phyloP scores from a whole-genome alignment of 2,113 vertebrate genomes.

The Pavo muticus region DNA sequence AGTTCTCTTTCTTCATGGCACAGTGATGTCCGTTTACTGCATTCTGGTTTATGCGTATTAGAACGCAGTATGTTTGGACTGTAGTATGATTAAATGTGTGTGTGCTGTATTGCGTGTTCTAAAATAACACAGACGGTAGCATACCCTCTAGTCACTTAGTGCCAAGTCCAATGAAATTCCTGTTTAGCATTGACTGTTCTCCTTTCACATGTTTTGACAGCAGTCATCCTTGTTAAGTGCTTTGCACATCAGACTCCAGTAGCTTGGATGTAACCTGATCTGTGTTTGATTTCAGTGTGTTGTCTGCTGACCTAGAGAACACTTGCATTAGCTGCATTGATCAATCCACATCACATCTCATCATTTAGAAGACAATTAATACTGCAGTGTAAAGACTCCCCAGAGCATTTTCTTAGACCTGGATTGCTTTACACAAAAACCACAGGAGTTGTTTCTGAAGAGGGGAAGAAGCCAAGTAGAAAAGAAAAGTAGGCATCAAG shows the following conservation, averaged over 20 bases:
- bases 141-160: not conserved
- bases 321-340: conserved; percentile 75
- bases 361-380: conserved; percentile 79
- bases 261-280: conserved; percentile 62
- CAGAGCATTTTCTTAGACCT: conserved; percentile 60
- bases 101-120: not conserved
- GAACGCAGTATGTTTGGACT: not conserved
- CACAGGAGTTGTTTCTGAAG: conserved; percentile 20
- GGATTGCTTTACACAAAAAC: conserved; percentile 71
- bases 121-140: not conserved
- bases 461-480: not conserved
- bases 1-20: not conserved
- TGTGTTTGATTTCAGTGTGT: conserved; percentile 58
- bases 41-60: not conserved
- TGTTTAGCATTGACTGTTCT: conserved; percentile 11
- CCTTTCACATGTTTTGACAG: conserved; percentile 34
- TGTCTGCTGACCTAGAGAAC: conserved; percentile 68
- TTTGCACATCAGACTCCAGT: conserved; percentile 1
- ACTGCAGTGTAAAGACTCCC: conserved; percentile 70
- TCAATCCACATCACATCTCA: conserved; percentile 67
- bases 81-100: not conserved
- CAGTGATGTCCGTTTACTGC: not conserved
- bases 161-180: not conserved
- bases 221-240: conserved; percentile 34
- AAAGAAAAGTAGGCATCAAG: not conserved